Percentiles rank a stretch among this genome's conserved stretches.
phyloP scores from a whole-genome alignment of 2,113 vertebrate species.

The Spilogale gracilis region DNA sequence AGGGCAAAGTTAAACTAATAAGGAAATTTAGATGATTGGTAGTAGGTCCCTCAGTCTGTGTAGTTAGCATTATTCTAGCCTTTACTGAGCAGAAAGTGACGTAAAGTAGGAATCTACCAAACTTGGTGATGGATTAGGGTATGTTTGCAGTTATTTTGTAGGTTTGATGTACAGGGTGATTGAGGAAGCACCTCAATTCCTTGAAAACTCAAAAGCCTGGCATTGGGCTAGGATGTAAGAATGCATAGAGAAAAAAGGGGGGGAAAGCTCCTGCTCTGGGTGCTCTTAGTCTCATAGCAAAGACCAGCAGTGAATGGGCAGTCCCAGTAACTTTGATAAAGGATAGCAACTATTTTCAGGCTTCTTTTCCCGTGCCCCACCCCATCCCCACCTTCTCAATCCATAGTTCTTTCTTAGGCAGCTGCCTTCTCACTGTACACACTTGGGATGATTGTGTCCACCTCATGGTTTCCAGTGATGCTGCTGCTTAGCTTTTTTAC shows the following conservation, averaged over 20 bases:
- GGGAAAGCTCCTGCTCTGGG: neutral
- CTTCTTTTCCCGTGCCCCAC: neutral
- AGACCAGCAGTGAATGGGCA: neutral
- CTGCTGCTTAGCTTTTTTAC: neutral
- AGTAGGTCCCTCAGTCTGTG: neutral
- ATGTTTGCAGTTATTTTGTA: neutral
- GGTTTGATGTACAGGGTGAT: neutral
- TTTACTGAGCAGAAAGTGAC: neutral
- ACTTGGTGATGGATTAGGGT: neutral
- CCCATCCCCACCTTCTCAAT: too few relatives aligned
- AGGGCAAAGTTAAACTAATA: constrained; percentile 5
- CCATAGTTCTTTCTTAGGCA: neutral
- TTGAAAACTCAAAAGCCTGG: neutral
- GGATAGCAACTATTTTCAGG: neutral
- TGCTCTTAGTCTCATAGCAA: neutral
- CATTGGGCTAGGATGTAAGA: neutral
- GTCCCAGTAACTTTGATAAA: neutral
- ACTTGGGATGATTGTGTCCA: neutral
- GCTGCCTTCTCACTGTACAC: neutral
- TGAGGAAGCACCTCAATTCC: neutral
- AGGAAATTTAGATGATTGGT: neutral
- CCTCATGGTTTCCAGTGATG: neutral
- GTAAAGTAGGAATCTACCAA: neutral
- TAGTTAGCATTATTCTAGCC: constrained; percentile 5
- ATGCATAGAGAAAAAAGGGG: neutral